A percentile compares a stretch with the other conserved stretches of the same genome.
phyloP scores from a whole-genome alignment of 2,888 invertebrate genomes.

The Dryadula phaetusa region DNA sequence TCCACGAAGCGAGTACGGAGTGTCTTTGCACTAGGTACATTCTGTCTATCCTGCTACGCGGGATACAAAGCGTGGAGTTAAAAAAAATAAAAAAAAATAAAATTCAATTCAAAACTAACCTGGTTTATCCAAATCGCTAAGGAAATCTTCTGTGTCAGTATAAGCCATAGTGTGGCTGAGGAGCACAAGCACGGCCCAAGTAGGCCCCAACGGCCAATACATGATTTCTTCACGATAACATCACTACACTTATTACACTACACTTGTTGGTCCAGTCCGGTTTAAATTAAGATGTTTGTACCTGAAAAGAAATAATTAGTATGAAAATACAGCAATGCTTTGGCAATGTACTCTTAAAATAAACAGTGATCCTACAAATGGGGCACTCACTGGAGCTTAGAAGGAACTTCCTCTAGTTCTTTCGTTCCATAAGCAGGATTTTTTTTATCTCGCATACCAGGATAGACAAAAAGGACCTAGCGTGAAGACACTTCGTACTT shows the following conservation, averaged over 20 bases:
- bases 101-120: conserved; percentile 63
- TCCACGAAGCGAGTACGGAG: no score
- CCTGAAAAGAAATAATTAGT: conserved; percentile 48
- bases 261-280: conserved; percentile 55
- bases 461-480: no score
- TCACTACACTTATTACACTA: conserved; percentile 56
- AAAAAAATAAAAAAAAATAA: not conserved
- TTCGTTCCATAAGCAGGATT: no score
- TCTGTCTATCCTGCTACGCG: no score
- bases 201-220: conserved; percentile 52
- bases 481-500: no score
- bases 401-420: no score
- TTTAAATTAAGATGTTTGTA: conserved; percentile 45
- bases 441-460: no score
- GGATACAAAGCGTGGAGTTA: no score
- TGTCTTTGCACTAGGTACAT: no score
- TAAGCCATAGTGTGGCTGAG: conserved; percentile 76
- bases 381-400: no score
- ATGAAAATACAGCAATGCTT: not conserved
- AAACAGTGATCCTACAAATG: no score
- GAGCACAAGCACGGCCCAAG: conserved; percentile 77
- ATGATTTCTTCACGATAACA: conserved; percentile 61
- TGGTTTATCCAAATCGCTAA: conserved; percentile 86
- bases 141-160: conserved; percentile 83
- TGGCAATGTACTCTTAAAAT: no score